A percentile compares a stretch with the other conserved stretches of the same genome.
These are phyloP conservation scores for Fregetta grallaria DNA, from an alignment of 2,113 vertebrate genomes.

Conservation along the genomic window DNA sequence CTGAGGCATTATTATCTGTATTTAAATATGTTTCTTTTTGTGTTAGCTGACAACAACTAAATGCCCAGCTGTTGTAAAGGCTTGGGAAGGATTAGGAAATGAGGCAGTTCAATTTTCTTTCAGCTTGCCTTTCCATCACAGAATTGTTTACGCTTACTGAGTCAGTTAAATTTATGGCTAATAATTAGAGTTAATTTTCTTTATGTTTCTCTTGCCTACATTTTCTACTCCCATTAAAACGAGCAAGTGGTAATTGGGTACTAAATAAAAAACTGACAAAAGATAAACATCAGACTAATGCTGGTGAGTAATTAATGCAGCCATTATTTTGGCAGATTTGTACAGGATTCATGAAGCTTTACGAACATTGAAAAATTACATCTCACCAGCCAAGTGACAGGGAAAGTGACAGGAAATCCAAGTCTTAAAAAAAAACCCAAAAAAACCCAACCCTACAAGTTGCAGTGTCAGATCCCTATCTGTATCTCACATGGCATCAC, in stretches of 20 bases:
- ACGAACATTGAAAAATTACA: neutral
- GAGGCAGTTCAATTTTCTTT: neutral
- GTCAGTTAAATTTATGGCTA: slow-evolving; percentile 6
- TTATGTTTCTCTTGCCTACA: slow-evolving; percentile 9
- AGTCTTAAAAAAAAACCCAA: neutral
- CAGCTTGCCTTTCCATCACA: neutral
- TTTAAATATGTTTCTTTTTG: slow-evolving; percentile 37
- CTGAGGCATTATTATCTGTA: neutral
- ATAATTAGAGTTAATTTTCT: slow-evolving; percentile 38
- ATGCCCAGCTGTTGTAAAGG: slow-evolving; percentile 12
- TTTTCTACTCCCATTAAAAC: neutral
- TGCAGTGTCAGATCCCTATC: neutral
- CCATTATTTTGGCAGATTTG: neutral
- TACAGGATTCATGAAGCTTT: neutral
- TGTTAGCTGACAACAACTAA: slow-evolving; percentile 16
- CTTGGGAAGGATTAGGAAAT: slow-evolving; percentile 31
- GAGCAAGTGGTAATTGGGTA: neutral
- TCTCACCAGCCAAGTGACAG: neutral
- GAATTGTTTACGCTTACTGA: neutral
- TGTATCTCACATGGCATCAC: neutral
- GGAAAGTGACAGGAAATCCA: neutral
- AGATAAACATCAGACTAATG: neutral
- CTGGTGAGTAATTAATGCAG: neutral
- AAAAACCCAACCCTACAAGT: neutral
- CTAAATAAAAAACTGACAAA: slow-evolving; percentile 5